A percentile compares a stretch with the other conserved stretches of the same genome.
Evolutionary conservation across 2,888 invertebrate genomes (phyloP).

Genomic region (Desoria tigrina): DNA sequence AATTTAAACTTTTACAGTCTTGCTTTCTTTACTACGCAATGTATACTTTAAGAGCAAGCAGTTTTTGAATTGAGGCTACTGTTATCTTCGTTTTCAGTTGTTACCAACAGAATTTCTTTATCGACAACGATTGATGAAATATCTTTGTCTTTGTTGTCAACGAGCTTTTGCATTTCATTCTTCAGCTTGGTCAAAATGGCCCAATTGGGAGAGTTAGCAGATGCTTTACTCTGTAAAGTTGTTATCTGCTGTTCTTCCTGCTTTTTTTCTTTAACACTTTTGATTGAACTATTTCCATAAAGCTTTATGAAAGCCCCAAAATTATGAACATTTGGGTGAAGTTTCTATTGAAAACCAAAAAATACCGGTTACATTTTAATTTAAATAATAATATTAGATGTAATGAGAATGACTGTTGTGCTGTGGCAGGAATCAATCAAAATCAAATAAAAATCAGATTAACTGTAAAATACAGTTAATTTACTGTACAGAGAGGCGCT

Average conservation of each 20-base stretch:
- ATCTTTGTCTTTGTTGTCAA: background rate
- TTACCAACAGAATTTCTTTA: no score
- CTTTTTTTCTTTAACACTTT: conserved; percentile 88
- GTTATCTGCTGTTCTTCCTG: conserved; percentile 90
- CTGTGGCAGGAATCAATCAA: background rate
- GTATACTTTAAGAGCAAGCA: no score
- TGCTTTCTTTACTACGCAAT: no score
- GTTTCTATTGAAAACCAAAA: conserved; percentile 61
- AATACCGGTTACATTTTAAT: background rate
- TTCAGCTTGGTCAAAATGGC: conserved; percentile 83
- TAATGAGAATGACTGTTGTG: background rate
- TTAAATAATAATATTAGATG: background rate
- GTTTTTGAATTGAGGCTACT: no score
- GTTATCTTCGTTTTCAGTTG: no score
- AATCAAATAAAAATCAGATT: no score
- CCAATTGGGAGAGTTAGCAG: conserved; percentile 85
- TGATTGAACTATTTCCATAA: conserved; percentile 88
- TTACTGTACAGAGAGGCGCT: no score
- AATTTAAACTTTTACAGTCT: no score
- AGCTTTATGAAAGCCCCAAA: conserved; percentile 93
- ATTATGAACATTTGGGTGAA: conserved; percentile 91
- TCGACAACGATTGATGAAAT: no score
- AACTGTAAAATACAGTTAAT: no score
- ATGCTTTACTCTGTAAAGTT: conserved; percentile 81
- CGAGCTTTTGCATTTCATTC: conserved; percentile 75